Base-by-base conservation (phyloP, 1,140 invertebrate species). In the Homalodisca vitripennis region DNA sequence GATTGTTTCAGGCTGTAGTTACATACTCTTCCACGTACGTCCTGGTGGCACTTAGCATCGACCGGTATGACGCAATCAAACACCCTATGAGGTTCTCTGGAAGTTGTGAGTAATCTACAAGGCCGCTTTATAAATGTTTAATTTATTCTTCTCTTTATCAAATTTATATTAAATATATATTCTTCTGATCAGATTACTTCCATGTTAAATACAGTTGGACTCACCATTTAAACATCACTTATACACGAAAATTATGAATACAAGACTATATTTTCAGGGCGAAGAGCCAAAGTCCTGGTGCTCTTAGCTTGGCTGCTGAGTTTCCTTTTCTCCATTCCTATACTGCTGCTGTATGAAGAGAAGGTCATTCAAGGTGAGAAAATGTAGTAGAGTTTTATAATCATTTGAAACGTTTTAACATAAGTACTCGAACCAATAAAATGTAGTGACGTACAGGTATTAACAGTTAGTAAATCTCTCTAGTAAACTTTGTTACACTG, bases 271-370 rank as follows among this genome's bases (percentile, higher is more conserved):
- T 57, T 75, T 72, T n/a, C 72, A 77, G 76, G 92, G 90, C 87
- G 89, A 79, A 84, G 94, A 74, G 93, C 93, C 0, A 84, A 89
- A 73, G 82, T 87, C 48, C 82, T 97, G 53, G 89, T 97, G 2
- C 83, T 86, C 0, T 82, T 87, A 1, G 93, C 94, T 0, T 97
- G 95, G 95, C 72, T 89, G 0, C 81, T 94, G 14, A 94, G 92
- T 63, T 85, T 89, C 0, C 60, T 96, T 14, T 95, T 97, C 77
- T 92, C 94, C 0, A 81, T 90, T 20, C 94, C 94, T 17, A 89
- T 92, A 14, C 80, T 95, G 24, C 86, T 94, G 73, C 81, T 96
- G 0, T 95, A 92, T 75, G 88, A 92, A 79, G 90, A 94, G 73
- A 89, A 87, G 78, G 79, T 86, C 46, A 85, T 92, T 71, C 85